Conservation (phyloP, 2,113 vertebrate species). For the Potamarius usumacintae region DNA sequence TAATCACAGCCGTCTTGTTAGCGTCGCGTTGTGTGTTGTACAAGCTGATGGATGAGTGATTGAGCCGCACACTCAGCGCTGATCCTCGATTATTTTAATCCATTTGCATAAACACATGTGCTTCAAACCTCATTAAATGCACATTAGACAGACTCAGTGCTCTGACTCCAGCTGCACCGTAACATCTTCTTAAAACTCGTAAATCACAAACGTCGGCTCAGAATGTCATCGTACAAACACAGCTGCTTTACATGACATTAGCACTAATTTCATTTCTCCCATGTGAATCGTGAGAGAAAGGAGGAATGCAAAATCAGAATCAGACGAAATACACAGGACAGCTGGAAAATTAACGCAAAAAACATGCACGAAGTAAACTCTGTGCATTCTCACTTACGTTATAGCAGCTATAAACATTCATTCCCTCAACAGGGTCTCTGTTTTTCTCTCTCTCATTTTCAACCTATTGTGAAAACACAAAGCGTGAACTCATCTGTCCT, state of each 20-base stretch:
- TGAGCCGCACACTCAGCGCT: background rate
- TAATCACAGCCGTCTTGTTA: conserved; percentile 12
- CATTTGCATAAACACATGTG: conserved; percentile 3
- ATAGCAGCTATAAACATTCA: background rate
- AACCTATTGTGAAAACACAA: background rate
- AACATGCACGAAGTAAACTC: background rate
- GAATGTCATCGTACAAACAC: background rate
- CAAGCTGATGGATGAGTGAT: background rate
- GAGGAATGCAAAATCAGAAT: background rate
- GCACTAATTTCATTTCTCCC: background rate
- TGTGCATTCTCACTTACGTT: background rate
- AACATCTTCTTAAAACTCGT: background rate
- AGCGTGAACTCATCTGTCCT: no score
- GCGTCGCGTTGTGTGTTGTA: background rate
- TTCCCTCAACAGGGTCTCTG: background rate
- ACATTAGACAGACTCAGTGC: background rate
- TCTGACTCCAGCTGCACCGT: conserved; percentile 7
- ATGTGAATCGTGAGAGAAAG: background rate
- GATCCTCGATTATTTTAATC: background rate
- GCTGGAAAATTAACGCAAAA: background rate
- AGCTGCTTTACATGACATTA: background rate
- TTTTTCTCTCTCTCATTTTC: no score
- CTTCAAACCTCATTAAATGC: background rate
- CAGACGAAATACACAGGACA: no score
- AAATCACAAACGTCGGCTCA: background rate